Conservation (phyloP, 2,797 vertebrate species). For the Acanthurus tractus region DNA sequence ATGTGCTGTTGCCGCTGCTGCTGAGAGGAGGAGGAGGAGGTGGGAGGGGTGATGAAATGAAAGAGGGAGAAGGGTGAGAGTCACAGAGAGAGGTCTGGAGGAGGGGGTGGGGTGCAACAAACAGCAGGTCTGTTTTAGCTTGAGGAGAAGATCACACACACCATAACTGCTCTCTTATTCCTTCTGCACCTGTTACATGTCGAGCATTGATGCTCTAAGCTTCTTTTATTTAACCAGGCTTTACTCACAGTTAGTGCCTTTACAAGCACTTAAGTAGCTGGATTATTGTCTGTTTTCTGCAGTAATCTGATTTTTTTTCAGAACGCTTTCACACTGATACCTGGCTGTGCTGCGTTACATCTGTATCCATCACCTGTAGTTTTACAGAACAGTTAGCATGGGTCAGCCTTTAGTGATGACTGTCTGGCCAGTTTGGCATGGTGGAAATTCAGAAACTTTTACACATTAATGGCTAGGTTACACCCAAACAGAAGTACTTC, state of each 20-base stretch:
- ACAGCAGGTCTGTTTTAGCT: conserved; percentile 59
- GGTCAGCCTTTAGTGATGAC: background rate
- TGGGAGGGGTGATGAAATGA: conserved; percentile 35
- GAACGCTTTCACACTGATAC: background rate
- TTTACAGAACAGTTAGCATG: background rate
- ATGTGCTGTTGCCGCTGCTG: conserved; percentile 48
- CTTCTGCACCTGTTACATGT: conserved; percentile 59
- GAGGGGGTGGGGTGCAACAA: conserved; percentile 36
- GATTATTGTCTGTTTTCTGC: conserved; percentile 27
- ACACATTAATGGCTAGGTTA: background rate
- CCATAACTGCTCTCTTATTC: conserved; percentile 35
- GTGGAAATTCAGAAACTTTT: background rate
- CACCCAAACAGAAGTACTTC: background rate
- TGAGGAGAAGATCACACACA: conserved; percentile 49
- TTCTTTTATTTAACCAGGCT: conserved; percentile 33
- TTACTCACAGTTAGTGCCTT: conserved; percentile 42
- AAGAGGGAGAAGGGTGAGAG: conserved; percentile 41
- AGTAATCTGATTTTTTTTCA: conserved; percentile 11
- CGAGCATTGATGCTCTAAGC: conserved; percentile 10
- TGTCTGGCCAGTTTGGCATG: background rate
- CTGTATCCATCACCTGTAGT: background rate
- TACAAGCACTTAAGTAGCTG: conserved; percentile 40
- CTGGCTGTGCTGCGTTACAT: background rate
- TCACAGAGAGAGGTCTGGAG: conserved; percentile 39
- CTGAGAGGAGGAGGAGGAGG: conserved; percentile 17